Conservation (phyloP, 2,113 vertebrate species). For the Puntigrus tetrazona region DNA sequence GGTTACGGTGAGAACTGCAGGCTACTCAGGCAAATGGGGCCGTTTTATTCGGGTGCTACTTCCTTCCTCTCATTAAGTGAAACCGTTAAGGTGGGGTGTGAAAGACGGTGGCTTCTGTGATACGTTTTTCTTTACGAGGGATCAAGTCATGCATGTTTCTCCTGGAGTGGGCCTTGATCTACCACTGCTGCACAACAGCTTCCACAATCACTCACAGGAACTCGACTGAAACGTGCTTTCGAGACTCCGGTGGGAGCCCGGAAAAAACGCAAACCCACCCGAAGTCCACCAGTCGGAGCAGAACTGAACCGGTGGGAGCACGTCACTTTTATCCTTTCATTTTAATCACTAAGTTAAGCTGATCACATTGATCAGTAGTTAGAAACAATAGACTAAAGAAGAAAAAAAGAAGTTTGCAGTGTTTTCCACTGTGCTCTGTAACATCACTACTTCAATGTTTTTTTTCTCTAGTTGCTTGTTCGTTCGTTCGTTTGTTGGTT, state of each 20-base stretch:
- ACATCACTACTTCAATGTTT: slow-evolving; percentile 89
- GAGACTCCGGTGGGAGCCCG: slow-evolving; percentile 84
- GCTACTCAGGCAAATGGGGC: slow-evolving; percentile 21
- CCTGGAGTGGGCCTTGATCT: slow-evolving; percentile 28
- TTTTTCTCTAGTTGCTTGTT: slow-evolving; percentile 81
- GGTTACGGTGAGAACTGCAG: neutral
- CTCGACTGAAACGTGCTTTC: slow-evolving; percentile 47
- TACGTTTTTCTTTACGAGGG: slow-evolving; percentile 11
- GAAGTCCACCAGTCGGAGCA: slow-evolving; percentile 89
- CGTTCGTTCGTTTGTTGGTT: slow-evolving; percentile 72
- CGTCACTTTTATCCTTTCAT: slow-evolving; percentile 74
- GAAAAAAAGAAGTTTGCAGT: slow-evolving; percentile 81
- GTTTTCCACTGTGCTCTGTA: slow-evolving; percentile 94
- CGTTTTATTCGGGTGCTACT: slow-evolving; percentile 43
- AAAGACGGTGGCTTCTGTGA: slow-evolving; percentile 11
- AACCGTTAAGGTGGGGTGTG: neutral
- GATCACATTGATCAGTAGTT: slow-evolving; percentile 99
- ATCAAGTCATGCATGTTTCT: slow-evolving; percentile 7
- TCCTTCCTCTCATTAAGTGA: slow-evolving; percentile 21
- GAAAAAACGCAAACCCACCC: slow-evolving; percentile 66
- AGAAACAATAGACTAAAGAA: slow-evolving; percentile 80
- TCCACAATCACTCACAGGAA: slow-evolving; percentile 32
- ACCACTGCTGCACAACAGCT: slow-evolving; percentile 18
- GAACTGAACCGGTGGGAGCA: slow-evolving; percentile 83
- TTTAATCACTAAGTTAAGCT: slow-evolving; percentile 86